These are phyloP conservation scores for Anoncus sp. DNA, from an alignment of 2,888 invertebrate genomes.

Conservation along the genomic window DNA sequence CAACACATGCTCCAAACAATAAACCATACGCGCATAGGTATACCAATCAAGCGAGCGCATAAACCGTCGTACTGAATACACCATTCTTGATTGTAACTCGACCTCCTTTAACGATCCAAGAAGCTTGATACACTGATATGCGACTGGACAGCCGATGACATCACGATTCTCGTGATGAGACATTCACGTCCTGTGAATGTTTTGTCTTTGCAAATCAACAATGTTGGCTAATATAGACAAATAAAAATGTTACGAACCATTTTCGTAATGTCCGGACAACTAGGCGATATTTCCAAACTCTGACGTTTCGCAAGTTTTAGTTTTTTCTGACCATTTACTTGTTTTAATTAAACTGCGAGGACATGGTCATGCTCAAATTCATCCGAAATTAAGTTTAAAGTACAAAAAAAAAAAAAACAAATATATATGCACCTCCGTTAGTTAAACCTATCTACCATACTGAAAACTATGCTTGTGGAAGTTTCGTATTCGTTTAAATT, in stretches of 20 bases:
- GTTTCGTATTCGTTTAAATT: conserved; percentile 32
- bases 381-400: neutral
- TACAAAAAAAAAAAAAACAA: neutral
- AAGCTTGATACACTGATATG: conserved; percentile 1
- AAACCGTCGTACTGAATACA: conserved; percentile 61
- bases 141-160: conserved; percentile 19
- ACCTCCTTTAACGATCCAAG: conserved; percentile 19
- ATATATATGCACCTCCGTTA: neutral
- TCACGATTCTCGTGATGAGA: conserved; percentile 1
- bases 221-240: too few relatives aligned
- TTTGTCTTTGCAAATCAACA: too few relatives aligned
- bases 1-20: too few relatives aligned
- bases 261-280: too few relatives aligned
- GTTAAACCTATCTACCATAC: neutral
- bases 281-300: too few relatives aligned
- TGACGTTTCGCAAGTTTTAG: too few relatives aligned
- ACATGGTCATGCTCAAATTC: too few relatives aligned
- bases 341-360: neutral
- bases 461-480: conserved; percentile 37
- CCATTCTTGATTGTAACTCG: conserved; percentile 70
- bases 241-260: too few relatives aligned
- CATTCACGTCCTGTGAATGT: too few relatives aligned
- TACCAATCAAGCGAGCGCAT: too few relatives aligned
- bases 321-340: too few relatives aligned
- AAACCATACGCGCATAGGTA: too few relatives aligned